phyloP scores from a whole-genome alignment of 2,113 vertebrate genomes.

The Saimiri boliviensis region DNA sequence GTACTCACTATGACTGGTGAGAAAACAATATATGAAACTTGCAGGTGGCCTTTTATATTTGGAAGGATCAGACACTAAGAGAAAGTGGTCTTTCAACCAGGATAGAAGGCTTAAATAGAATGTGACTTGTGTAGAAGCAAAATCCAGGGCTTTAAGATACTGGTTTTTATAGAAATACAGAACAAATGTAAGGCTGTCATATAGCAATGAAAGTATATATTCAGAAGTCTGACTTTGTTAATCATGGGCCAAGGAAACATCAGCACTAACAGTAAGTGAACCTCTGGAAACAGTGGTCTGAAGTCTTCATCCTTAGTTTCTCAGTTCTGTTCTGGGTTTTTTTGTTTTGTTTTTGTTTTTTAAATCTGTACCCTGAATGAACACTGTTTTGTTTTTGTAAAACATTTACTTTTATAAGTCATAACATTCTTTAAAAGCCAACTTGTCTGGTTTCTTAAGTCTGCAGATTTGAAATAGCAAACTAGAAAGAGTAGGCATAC shows the following conservation, averaged over 20 bases:
- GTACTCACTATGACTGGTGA: neutral
- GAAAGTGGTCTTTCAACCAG: neutral
- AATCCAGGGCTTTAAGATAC: neutral
- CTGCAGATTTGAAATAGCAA: neutral
- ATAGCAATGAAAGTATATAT: conserved; percentile 7
- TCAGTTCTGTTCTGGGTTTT: neutral
- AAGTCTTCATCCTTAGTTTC: neutral
- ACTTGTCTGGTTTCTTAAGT: neutral
- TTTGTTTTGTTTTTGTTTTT: no score
- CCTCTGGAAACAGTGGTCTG: neutral
- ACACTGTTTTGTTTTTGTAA: neutral
- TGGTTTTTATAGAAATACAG: neutral
- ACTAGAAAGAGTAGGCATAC: neutral
- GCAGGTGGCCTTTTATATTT: neutral
- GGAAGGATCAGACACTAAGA: neutral
- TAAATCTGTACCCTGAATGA: no score
- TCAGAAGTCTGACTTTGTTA: neutral
- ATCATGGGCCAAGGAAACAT: neutral
- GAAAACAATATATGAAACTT: neutral
- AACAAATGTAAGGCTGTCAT: neutral
- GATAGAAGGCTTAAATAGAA: neutral
- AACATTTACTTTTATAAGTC: neutral
- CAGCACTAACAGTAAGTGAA: neutral
- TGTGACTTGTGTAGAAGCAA: neutral
- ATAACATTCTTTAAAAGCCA: neutral